Percentiles rank a stretch among this genome's conserved stretches.
These are phyloP conservation scores for Macrosiphum euphorbiae DNA, from an alignment of 2,888 invertebrate species.

Conservation along the genomic window DNA sequence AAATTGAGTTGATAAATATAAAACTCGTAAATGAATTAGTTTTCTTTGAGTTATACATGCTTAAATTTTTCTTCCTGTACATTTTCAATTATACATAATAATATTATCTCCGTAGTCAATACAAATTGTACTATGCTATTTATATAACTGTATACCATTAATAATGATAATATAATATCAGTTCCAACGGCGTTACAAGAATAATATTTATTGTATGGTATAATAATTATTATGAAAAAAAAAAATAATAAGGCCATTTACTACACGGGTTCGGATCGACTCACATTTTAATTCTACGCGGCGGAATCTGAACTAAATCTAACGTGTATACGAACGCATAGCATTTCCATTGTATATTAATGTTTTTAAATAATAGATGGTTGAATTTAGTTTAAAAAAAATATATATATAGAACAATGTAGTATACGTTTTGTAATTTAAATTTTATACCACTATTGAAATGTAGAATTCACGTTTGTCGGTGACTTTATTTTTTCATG, in stretches of 20 bases:
- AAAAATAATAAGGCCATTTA: background rate
- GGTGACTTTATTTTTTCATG: background rate
- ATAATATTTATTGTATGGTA: no score
- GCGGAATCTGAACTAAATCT: background rate
- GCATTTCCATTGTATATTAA: background rate
- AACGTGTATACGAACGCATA: background rate
- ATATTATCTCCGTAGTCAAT: no score
- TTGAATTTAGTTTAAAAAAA: background rate
- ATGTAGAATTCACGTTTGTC: background rate
- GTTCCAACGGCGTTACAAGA: no score
- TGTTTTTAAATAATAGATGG: background rate
- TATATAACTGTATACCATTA: no score
- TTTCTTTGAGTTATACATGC: no score
- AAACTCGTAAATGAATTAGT: no score
- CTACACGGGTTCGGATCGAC: background rate
- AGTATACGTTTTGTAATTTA: background rate
- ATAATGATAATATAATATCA: no score
- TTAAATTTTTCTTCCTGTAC: no score
- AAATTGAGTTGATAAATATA: no score
- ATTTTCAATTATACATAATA: no score
- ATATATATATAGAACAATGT: background rate
- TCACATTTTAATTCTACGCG: background rate
- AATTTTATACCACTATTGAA: background rate
- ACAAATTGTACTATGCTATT: no score
- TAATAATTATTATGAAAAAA: background rate